Conservation (phyloP, 2,797 vertebrate species). For the Mormyrus proboscirostris region DNA sequence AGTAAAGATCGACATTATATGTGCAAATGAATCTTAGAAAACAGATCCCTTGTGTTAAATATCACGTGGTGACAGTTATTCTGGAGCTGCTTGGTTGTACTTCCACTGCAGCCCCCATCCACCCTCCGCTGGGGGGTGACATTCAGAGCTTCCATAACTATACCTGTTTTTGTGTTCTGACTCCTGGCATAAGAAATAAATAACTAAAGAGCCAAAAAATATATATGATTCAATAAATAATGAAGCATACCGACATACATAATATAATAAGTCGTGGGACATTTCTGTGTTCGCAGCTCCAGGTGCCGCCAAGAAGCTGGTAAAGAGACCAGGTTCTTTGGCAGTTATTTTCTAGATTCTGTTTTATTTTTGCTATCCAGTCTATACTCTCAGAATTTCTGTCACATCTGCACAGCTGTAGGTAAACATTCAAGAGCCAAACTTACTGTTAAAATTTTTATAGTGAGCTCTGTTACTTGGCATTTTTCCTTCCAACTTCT, state of each 20-base stretch:
- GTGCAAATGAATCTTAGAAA: background rate
- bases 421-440: background rate
- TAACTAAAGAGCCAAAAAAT: background rate
- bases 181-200: background rate
- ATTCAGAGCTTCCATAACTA: background rate
- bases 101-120: background rate
- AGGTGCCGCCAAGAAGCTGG: background rate
- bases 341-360: background rate
- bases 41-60: background rate
- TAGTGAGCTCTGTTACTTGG: background rate
- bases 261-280: background rate
- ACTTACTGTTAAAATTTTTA: background rate
- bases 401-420: background rate
- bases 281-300: background rate
- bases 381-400: background rate
- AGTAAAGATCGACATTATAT: background rate
- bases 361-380: background rate
- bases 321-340: background rate
- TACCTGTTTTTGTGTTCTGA: background rate
- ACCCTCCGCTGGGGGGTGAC: background rate
- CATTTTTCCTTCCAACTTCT: background rate
- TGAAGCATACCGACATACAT: background rate
- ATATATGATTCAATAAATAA: conserved; percentile 1
- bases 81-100: background rate
- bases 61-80: background rate